These are phyloP conservation scores for Aphelinus certus DNA, from an alignment of 1,140 invertebrate species.

Conservation along the genomic window DNA sequence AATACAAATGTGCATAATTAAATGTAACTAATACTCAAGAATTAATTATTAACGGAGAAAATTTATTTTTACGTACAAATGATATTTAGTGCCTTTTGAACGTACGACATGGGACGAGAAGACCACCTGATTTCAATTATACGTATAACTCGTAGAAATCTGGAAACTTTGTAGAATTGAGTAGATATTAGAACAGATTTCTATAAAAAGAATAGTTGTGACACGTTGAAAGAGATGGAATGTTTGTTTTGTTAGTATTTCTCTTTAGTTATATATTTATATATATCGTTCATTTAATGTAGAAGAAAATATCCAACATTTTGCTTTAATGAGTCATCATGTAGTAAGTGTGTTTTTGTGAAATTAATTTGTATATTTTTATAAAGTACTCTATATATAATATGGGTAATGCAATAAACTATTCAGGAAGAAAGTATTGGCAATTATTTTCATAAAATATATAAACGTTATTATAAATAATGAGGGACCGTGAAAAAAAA, in stretches of 20 bases:
- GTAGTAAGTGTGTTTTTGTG: conserved; percentile 28
- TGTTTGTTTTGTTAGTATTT: conserved; percentile 17
- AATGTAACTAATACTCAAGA: conserved; percentile 27
- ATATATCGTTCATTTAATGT: conserved; percentile 9
- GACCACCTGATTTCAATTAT: conserved; percentile 13
- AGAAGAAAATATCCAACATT: conserved; percentile 29
- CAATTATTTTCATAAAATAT: conserved; percentile 11
- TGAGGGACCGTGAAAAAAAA: too few relatives aligned
- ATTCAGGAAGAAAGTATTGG: conserved; percentile 19
- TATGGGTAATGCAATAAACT: conserved; percentile 28
- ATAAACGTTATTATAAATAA: too few relatives aligned
- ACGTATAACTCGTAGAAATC: conserved; percentile 1
- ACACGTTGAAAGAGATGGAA: conserved; percentile 16
- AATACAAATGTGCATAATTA: background rate
- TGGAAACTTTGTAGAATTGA: conserved; percentile 5
- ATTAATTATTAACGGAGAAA: conserved; percentile 7
- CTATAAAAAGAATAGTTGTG: background rate
- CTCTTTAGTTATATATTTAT: background rate
- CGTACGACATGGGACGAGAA: background rate
- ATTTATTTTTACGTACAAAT: conserved; percentile 25
- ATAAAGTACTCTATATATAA: conserved; percentile 24
- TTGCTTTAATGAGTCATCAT: conserved; percentile 15
- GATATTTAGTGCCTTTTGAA: conserved; percentile 36
- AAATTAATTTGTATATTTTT: conserved; percentile 39
- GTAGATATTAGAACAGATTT: conserved; percentile 1